Evolutionary conservation across 2,888 invertebrate species (phyloP).

Genomic region (Andrena marginata): DNA sequence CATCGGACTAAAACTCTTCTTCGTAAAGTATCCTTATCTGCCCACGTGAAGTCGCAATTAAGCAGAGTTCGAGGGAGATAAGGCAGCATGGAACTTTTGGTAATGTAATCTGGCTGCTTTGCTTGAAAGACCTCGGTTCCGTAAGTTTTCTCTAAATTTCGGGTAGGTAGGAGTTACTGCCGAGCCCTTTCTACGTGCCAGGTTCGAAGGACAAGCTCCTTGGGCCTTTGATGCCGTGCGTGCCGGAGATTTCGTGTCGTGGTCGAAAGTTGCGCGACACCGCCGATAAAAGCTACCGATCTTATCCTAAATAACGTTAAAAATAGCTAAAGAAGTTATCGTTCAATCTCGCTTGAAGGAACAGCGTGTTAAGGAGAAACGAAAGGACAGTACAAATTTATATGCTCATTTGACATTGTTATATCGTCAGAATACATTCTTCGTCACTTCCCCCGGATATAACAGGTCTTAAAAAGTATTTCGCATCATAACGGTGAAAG

Average conservation of each 20-base stretch:
- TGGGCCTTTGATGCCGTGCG: slow-evolving; percentile 33
- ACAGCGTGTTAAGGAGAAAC: background rate
- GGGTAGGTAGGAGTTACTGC: background rate
- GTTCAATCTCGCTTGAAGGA: background rate
- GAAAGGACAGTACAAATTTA: slow-evolving; percentile 1
- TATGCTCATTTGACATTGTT: background rate
- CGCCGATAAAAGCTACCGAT: slow-evolving; percentile 42
- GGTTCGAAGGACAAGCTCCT: slow-evolving; percentile 17
- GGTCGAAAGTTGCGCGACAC: slow-evolving; percentile 44
- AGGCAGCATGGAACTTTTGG: background rate
- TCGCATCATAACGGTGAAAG: background rate
- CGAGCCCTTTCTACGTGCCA: background rate
- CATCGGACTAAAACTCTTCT: background rate
- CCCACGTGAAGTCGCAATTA: background rate
- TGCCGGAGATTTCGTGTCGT: slow-evolving; percentile 44
- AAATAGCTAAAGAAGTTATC: slow-evolving; percentile 38
- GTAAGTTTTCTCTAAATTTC: background rate
- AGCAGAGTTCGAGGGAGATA: background rate
- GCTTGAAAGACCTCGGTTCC: background rate
- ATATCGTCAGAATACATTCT: background rate
- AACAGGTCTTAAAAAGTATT: background rate
- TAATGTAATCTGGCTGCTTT: background rate
- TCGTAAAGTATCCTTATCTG: background rate
- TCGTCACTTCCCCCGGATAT: background rate
- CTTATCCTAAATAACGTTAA: slow-evolving; percentile 43